Conservation (phyloP, 2,888 invertebrate genomes). For the Chymomyza amoena region DNA sequence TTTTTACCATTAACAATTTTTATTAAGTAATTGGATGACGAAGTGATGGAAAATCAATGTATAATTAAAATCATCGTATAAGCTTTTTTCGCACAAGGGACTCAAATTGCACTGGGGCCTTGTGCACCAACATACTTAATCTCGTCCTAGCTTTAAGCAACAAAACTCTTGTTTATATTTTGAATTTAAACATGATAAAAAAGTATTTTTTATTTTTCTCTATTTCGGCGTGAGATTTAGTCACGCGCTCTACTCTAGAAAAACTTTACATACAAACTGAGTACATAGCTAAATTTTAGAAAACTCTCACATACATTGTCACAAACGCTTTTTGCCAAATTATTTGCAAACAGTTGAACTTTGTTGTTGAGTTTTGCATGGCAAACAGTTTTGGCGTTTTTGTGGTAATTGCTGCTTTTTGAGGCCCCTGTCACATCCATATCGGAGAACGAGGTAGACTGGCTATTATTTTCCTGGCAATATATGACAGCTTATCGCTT, state of each 20-base stretch:
- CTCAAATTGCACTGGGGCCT: too few species aligned
- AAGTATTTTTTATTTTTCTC: too few species aligned
- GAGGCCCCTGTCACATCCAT: not conserved
- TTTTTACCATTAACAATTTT: too few species aligned
- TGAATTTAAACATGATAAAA: not conserved
- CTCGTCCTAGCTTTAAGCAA: not conserved
- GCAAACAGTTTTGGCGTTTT: slow-evolving; percentile 36
- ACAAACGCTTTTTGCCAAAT: slow-evolving; percentile 59
- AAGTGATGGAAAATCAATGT: too few species aligned
- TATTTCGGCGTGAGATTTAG: not conserved
- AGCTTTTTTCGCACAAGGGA: too few species aligned
- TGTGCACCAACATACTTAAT: too few species aligned
- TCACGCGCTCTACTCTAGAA: not conserved
- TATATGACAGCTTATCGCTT: slow-evolving; percentile 62
- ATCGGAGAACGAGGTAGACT: not conserved
- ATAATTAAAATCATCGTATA: too few species aligned
- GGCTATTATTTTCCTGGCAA: slow-evolving; percentile 49
- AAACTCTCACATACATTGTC: slow-evolving; percentile 26
- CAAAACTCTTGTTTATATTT: not conserved
- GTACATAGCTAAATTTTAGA: not conserved
- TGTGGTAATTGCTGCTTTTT: slow-evolving; percentile 46
- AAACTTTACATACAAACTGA: slow-evolving; percentile 17
- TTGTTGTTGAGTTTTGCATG: slow-evolving; percentile 37
- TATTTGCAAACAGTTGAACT: slow-evolving; percentile 63
- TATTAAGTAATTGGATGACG: too few species aligned